Base-by-base conservation (phyloP, 2,113 vertebrate species). In the Ia io region DNA sequence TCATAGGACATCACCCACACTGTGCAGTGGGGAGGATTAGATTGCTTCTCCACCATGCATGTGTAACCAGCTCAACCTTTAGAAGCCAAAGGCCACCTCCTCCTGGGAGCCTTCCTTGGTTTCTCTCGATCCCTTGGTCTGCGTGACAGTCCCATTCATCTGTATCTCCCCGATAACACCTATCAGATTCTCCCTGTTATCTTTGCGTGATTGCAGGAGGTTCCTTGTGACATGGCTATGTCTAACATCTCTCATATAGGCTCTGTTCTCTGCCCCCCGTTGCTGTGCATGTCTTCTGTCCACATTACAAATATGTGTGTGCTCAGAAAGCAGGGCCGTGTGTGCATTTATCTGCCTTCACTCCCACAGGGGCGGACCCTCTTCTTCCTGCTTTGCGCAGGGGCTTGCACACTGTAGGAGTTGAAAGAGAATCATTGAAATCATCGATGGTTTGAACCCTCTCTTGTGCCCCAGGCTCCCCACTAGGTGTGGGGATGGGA, bases 1-100 rank as follows among this genome's bases (percentile, higher is more conserved):
- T 71, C 44, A 12, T 4, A 13, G 12, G 23, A 18, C 25, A 7
- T 56, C 32, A 32, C 59, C 47, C 83, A 80, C 25, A 17, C 2
- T 4, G 25, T 9, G 18, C 28, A 6, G 1, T 1, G 25, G 59
- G 70, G 25, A 73, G 32, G 67, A 11, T 3, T 74, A 16, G 40
- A 42, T 70, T 40, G 74, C 78, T 95, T 97, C 94, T 96, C 89
- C 42, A 40, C n/a, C 18, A 23, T 14, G 9, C 20, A 73, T 28
- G 42, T 56, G 69, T 49, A 47, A 59, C 40, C 30, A 47, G 76
- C 23, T 78, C 35, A 67, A 9, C 22, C 37, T 82, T 44, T 20
- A 85, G 49, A 44, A 77, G 20, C 65, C 84, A 65, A 78, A 82
- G 40, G 42, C 44, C 17, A 35, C 74, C 86, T 91, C 65, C 32